Evolutionary conservation across 2,113 vertebrate genomes (phyloP).

Genomic region (Spea multiplicata): DNA sequence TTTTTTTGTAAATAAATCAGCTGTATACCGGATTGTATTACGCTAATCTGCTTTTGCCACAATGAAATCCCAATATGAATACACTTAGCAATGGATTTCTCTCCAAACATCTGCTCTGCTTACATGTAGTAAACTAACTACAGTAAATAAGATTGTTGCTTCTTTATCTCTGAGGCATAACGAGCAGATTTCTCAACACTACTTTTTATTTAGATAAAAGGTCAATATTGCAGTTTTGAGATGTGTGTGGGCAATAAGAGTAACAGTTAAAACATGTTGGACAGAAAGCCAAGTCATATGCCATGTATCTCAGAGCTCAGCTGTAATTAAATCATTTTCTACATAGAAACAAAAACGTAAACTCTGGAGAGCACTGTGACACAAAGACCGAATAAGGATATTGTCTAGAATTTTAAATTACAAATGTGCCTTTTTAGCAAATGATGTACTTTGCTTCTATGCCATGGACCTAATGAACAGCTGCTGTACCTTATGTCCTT

Average conservation of each 20-base stretch:
- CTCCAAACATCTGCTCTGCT: constrained; percentile 31
- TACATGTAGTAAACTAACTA: constrained; percentile 18
- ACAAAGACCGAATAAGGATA: too few species aligned
- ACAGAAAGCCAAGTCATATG: too few species aligned
- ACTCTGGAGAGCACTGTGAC: too few species aligned
- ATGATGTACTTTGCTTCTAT: not conserved
- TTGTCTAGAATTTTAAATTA: too few species aligned
- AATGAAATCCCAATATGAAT: constrained; percentile 30
- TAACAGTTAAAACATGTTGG: too few species aligned
- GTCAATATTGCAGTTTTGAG: too few species aligned
- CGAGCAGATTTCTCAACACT: not conserved
- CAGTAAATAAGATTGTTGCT: constrained; percentile 20
- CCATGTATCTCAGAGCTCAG: too few species aligned
- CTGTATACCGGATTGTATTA: constrained; percentile 21
- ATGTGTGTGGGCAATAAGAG: too few species aligned
- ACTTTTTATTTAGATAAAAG: too few species aligned
- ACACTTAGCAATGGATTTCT: constrained; percentile 28
- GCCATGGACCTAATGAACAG: not conserved
- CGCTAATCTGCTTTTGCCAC: constrained; percentile 12
- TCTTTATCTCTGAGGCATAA: constrained; percentile 26
- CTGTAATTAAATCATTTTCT: too few species aligned
- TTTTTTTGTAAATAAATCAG: too few species aligned
- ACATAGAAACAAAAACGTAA: too few species aligned
- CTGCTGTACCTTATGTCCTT: not conserved
- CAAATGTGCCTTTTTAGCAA: not conserved